Evolutionary conservation across 1,140 invertebrate genomes (phyloP), one percentile per base, ranked within the genome.

Genomic region (Octopus sinensis): DNA sequence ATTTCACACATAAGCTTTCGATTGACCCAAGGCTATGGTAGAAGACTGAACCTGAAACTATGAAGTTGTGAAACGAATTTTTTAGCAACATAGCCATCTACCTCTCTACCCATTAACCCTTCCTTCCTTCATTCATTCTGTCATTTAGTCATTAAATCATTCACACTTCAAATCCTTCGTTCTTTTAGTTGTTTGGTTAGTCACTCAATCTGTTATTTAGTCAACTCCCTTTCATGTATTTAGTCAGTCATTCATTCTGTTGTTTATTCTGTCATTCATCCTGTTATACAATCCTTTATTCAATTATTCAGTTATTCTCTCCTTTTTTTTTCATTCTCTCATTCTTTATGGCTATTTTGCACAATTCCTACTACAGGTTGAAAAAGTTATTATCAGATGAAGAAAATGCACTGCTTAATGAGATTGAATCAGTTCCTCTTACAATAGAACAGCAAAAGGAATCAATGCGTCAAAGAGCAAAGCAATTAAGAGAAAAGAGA

Each of bases 391-490:
- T 91, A 68, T 80, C 78, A 79, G 53, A 80, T 79, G 90, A 91
- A 78, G 89, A 91, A 78, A 79, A 83, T 79, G 75, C 85, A 62
- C 88, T 87, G 77, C 56, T 89, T 7, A 76, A 73, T 30, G 88
- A 90, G 84, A 90, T 90, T 87, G 89, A 89, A 81, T 86, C 81
- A 4, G 86, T 86, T 79, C 86, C 90, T 79, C 89, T 90, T 81
- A 91, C 90, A 73, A 83, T 85, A 10, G 52, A 90, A 17, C 89
- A 91, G 82, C 81, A 89, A 54, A 89, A 91, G 78, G 90, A 89
- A n/a, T 89, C 88, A 84, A 90, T 91, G 89, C 85, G 89, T 78
- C 88, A 89, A 75, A 80, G 89, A 76, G 90, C 90, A 12, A 89
- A 89, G 80, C 84, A 84, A n/a, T 79, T 91, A 30, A 91, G 89